A percentile compares a stretch with the other conserved stretches of the same genome.
These are phyloP conservation scores for Conus canariensis DNA, from an alignment of 2,888 invertebrate genomes.

Conservation along the genomic window DNA sequence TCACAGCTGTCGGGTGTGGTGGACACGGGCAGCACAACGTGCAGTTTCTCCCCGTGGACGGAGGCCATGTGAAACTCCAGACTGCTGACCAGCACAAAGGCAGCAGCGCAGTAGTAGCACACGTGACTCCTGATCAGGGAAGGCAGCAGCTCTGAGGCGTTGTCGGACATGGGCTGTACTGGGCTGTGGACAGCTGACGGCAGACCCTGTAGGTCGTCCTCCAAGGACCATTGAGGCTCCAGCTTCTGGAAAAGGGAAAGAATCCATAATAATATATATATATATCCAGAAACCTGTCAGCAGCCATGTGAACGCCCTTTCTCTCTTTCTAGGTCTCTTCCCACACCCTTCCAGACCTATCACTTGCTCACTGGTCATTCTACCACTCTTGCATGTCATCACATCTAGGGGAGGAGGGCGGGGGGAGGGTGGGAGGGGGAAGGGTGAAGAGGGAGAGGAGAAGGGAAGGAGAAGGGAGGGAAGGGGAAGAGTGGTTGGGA, in stretches of 20 bases:
- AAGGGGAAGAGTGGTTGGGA: too few relatives aligned
- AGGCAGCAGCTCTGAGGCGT: neutral
- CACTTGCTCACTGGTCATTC: too few relatives aligned
- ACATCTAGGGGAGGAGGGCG: too few relatives aligned
- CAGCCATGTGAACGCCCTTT: too few relatives aligned
- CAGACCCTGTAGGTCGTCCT: neutral
- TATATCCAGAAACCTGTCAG: too few relatives aligned
- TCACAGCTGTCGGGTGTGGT: neutral
- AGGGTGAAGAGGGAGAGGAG: too few relatives aligned
- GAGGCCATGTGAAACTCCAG: neutral
- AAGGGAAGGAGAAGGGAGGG: too few relatives aligned
- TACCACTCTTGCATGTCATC: too few relatives aligned
- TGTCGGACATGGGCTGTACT: neutral
- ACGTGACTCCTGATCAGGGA: neutral
- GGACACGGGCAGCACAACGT: neutral
- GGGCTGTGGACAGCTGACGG: constrained; percentile 7
- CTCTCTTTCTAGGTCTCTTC: too few relatives aligned
- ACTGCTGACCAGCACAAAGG: neutral
- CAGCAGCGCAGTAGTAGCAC: neutral
- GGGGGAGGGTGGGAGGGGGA: too few relatives aligned
- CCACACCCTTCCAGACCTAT: too few relatives aligned
- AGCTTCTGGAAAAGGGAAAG: neutral
- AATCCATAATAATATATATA: neutral
- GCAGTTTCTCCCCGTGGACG: neutral
- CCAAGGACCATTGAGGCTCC: neutral